A percentile compares a stretch with the other conserved stretches of the same genome.
phyloP scores from a whole-genome alignment of 2,888 invertebrate genomes.

The Meloe dianella region DNA sequence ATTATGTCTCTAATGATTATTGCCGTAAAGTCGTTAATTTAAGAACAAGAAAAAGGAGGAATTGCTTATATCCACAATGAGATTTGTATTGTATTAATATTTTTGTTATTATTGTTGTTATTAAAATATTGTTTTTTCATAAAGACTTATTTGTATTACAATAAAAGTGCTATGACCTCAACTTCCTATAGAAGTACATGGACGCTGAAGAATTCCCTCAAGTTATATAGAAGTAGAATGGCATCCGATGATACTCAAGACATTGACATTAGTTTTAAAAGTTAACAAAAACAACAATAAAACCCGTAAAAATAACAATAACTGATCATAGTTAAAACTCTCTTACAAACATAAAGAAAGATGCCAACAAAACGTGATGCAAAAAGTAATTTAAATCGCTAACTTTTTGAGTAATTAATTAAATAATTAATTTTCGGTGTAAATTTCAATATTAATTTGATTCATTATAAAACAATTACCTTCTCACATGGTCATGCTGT shows the following conservation, averaged over 20 bases:
- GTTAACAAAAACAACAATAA: neutral
- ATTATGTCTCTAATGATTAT: neutral
- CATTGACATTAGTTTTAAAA: neutral
- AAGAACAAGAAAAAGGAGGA: neutral
- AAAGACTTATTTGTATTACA: constrained; percentile 25
- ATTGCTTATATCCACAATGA: no score
- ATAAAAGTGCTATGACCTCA: constrained; percentile 38
- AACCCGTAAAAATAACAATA: neutral
- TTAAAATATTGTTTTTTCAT: constrained; percentile 12
- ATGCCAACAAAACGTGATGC: no score
- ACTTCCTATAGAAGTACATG: constrained; percentile 27
- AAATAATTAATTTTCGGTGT: no score
- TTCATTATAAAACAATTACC: no score
- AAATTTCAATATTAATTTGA: no score
- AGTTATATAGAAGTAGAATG: constrained; percentile 21
- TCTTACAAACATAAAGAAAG: no score
- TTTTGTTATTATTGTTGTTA: neutral
- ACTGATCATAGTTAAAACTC: no score
- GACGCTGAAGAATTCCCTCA: constrained; percentile 25
- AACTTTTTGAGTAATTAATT: no score
- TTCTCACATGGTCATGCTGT: neutral
- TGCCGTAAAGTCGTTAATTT: neutral
- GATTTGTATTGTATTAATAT: no score
- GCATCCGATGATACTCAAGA: neutral
- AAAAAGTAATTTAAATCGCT: no score